phyloP scores from a whole-genome alignment of 2,113 vertebrate genomes.

The Uria aalge region DNA sequence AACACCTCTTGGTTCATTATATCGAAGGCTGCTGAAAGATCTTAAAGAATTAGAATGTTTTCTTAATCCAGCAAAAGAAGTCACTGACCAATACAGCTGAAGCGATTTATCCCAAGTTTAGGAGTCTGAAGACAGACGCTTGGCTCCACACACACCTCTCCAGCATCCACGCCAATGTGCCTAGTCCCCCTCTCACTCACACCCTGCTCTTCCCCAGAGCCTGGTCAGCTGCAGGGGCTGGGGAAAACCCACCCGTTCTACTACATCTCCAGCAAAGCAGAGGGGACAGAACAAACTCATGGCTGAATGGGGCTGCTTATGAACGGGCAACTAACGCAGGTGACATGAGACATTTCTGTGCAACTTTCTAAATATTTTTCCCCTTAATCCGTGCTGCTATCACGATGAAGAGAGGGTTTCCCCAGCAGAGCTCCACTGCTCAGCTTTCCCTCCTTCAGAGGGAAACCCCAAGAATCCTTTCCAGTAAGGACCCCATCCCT shows the following conservation, averaged over 20 bases:
- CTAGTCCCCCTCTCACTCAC: neutral
- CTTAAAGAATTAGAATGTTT: neutral
- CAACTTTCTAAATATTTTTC: neutral
- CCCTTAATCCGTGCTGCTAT: neutral
- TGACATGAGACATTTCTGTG: neutral
- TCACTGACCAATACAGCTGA: neutral
- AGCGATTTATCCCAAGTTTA: neutral
- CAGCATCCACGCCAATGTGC: accelerated
- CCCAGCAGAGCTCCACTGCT: neutral
- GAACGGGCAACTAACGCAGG: neutral
- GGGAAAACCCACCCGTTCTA: neutral
- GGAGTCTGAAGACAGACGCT: neutral
- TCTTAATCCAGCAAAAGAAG: neutral
- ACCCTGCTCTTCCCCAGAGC: neutral
- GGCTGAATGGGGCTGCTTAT: accelerated
- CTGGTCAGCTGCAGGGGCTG: neutral
- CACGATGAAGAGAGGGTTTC: neutral
- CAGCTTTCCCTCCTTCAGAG: neutral
- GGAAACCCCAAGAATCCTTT: neutral
- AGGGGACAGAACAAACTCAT: neutral
- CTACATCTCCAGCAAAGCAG: neutral
- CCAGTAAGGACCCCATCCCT: neutral
- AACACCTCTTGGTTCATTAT: neutral
- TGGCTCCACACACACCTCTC: neutral
- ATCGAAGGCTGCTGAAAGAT: neutral